Evolutionary conservation across 1,140 invertebrate genomes (phyloP), one percentile per base, ranked within the genome.

Genomic region (Drosophila pseudoananassae): DNA sequence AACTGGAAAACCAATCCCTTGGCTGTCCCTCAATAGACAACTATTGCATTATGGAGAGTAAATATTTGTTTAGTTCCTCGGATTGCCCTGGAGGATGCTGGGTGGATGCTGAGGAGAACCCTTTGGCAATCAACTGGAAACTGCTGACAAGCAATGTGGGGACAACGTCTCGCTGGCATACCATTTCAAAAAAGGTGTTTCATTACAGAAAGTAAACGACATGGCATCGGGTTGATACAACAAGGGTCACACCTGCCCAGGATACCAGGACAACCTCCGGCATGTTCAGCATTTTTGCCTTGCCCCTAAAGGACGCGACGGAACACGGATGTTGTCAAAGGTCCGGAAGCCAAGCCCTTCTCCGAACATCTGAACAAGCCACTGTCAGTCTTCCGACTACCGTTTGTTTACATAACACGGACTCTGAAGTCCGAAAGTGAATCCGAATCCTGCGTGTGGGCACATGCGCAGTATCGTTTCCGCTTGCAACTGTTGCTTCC

Each of bases 381-480:
- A 17, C 63, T 43, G 65, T 43, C 43, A 31, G 25, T 23, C 3
- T 31, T 74, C 47, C 47, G 43, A 52, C 71, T 75, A 51, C 51
- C 72, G 49, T 76, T 76, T 76, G 73, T 76, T 76, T 76, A 76
- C 73, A 76, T 76, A 76, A 76, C 72, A 76, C 59, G 49, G 43
- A 20, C 23, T 45, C 31, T 38, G 17, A 45, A 23, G 14, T 52
- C 20, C 57, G 57, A 60, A 60, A 52, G 46, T 20, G 12, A 36
- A 12, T 46, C 49, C 36, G 38, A 25, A 14, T 14, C 55, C 50
- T 17, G 36, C 47, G 73, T 76, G 73, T 76, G 73, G 73, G 73
- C 73, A 76, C 73, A 76, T 76, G 73, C 73, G 73, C 73, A 68
- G 23, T 20, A 8, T 27, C 38, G 25, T 10, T 20, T 43, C 38